Evolutionary conservation across 2,888 invertebrate genomes (phyloP).

Genomic region (Clusia tigrina): DNA sequence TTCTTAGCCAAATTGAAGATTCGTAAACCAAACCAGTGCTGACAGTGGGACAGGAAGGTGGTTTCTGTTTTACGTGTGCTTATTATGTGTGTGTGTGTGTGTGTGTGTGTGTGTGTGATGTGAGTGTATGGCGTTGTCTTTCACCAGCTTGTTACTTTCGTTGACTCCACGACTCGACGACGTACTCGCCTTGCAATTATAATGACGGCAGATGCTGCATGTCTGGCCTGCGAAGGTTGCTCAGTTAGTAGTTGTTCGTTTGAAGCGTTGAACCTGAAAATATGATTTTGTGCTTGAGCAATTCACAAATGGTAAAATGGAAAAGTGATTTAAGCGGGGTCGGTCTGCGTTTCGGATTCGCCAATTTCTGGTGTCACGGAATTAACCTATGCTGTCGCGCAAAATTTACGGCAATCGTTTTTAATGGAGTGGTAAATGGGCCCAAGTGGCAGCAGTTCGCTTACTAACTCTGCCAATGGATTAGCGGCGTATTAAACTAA

Average conservation of each 20-base stretch:
- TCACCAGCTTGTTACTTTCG: slow-evolving; percentile 11
- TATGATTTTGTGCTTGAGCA: not conserved
- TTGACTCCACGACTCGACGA: slow-evolving; percentile 7
- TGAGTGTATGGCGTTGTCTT: not conserved
- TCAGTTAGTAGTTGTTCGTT: not conserved
- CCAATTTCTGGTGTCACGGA: not conserved
- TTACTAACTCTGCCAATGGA: not conserved
- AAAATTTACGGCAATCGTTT: not conserved
- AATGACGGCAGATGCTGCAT: slow-evolving; percentile 5
- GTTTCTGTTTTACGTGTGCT: not conserved
- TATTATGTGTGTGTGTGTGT: not conserved
- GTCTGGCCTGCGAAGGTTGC: not conserved
- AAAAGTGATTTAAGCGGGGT: not conserved
- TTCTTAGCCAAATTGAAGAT: too few relatives aligned
- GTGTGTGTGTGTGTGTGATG: not conserved
- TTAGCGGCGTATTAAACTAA: not conserved
- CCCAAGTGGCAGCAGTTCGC: too few relatives aligned
- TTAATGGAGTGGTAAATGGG: slow-evolving; percentile 4
- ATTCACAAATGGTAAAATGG: not conserved
- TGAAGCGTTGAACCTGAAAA: not conserved
- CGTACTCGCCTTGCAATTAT: slow-evolving; percentile 1
- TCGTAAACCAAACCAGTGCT: too few relatives aligned
- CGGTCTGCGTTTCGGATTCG: not conserved
- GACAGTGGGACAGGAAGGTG: too few relatives aligned
- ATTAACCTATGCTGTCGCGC: slow-evolving; percentile 1